A percentile compares a stretch with the other conserved stretches of the same genome.
Conservation (phyloP, 2,797 vertebrate species). For the Aldrovandia affinis region DNA sequence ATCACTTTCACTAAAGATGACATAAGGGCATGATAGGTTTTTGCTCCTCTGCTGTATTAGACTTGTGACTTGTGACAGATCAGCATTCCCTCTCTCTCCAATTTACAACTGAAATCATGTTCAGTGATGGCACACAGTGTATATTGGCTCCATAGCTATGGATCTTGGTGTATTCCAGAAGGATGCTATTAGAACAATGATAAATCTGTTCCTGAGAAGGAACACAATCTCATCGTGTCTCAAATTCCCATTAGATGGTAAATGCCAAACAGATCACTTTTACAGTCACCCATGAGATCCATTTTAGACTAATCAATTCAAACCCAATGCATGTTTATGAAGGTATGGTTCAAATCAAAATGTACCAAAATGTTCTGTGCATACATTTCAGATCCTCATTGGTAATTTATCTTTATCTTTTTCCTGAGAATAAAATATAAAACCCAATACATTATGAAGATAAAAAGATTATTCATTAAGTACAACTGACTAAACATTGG, state of each 20-base stretch:
- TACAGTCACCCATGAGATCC: background rate
- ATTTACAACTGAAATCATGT: background rate
- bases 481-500: background rate
- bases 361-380: too few relatives aligned
- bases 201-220: background rate
- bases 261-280: background rate
- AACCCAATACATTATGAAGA: too few relatives aligned
- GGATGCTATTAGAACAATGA: constrained; percentile 6
- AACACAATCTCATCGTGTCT: background rate
- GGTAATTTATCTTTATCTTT: too few relatives aligned
- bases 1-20: background rate
- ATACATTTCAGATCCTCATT: too few relatives aligned
- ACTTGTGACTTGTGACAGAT: background rate
- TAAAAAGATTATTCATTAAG: background rate
- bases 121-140: background rate
- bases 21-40: background rate
- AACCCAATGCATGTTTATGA: background rate
- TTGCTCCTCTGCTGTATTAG: background rate
- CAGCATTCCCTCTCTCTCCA: background rate
- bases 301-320: background rate
- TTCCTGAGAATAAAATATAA: too few relatives aligned
- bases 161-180: background rate
- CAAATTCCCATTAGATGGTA: background rate
- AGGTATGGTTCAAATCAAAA: background rate
- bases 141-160: background rate